Base-by-base conservation (phyloP, 2,888 invertebrate genomes). In the Plemyria rubiginata region DNA sequence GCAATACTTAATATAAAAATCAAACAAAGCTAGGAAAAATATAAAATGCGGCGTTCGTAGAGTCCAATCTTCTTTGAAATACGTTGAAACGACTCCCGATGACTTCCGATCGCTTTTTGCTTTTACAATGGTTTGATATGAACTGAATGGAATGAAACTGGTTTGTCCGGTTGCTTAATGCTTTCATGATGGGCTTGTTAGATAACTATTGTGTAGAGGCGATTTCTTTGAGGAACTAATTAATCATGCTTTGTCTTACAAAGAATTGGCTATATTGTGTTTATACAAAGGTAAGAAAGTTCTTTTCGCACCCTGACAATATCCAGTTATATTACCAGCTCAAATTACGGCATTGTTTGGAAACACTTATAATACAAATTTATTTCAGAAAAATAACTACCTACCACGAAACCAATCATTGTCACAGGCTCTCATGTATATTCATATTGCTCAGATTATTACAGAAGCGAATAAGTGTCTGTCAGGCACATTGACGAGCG, bases 71-170 rank as follows among this genome's bases (percentile, higher is more conserved):
- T 71, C 70, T 73, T 72, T 72, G 62, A 72, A 76, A 78, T 76
- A 77, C 74, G 75, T 73, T 77, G 76, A 75, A 81, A 76, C 74
- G 76, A 71, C 72, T 78, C 77, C 76, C 78, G 77, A 81, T 80
- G 82, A 83, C 80, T 87, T 87, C 83, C 85, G 85, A 86, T 86
- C 80, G 80, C 80, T 82, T 80, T 79, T 76, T 77, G 74, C 77
- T 81, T 77, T 75, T 75, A 86, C 85, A 84, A 86, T 84, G 69
- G 60, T 62, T 66, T 68, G 65, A 67, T 70, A 70, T 66, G 66
- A 68, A 66, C 58, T 50, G 66, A 66, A 65, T 54, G 56, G 62
- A 65, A 60, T 62, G 61, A 55, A 70, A 65, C 66, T 63, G 66
- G 69, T 70, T 73, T 67, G 67, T 68, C 66, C 65, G 62, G 60